Percentiles rank a stretch among this genome's conserved stretches.
These are phyloP conservation scores for Arremon brunneinucha DNA, from an alignment of 2,797 vertebrate species.

Conservation along the genomic window DNA sequence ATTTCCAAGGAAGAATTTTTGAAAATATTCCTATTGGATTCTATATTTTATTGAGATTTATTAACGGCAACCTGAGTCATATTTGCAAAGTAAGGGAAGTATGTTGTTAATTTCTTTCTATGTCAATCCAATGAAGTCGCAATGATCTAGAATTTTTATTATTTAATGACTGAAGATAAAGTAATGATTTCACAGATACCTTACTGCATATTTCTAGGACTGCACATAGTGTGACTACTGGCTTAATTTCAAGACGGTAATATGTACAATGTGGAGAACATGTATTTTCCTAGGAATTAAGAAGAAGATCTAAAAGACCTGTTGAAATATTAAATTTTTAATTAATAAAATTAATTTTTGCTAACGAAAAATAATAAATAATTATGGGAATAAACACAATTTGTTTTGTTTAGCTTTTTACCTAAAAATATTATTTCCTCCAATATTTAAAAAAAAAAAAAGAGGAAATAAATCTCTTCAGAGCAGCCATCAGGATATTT, in stretches of 20 bases:
- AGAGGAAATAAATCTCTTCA: background rate
- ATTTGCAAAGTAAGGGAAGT: background rate
- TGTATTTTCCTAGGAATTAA: background rate
- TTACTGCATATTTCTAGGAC: background rate
- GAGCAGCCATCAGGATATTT: background rate
- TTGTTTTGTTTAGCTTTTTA: background rate
- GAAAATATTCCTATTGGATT: background rate
- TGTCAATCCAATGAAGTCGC: background rate
- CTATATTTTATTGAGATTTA: background rate
- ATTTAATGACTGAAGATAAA: background rate
- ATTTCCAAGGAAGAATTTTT: background rate
- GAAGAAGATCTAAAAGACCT: background rate
- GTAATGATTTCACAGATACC: background rate
- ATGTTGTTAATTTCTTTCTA: background rate
- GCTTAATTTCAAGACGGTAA: background rate
- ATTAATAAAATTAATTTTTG: background rate
- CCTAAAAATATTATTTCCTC: background rate
- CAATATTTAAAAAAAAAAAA: background rate
- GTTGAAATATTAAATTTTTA: background rate
- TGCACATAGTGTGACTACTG: background rate
- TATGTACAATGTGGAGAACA: background rate
- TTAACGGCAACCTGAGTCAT: background rate
- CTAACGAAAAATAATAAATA: background rate
- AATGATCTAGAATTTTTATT: background rate
- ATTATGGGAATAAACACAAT: background rate